These are phyloP conservation scores for Mellivora capensis DNA, from an alignment of 2,113 vertebrate genomes.

Conservation along the genomic window DNA sequence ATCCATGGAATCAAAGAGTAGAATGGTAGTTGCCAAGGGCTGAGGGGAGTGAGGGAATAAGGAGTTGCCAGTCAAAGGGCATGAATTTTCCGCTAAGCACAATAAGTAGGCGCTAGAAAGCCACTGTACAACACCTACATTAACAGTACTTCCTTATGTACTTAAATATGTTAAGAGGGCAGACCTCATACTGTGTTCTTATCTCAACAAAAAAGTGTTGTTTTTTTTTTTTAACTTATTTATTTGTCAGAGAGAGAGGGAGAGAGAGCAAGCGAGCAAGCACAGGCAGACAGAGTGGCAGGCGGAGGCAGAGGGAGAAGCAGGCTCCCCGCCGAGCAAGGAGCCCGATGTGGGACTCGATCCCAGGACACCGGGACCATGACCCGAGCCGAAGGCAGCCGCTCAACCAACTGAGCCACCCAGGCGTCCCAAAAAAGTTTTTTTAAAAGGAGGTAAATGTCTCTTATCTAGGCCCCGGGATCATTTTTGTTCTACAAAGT, in stretches of 20 bases:
- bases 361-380: too few species aligned
- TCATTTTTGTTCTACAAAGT: not conserved
- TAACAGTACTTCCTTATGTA: not conserved
- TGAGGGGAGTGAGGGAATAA: not conserved
- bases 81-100: not conserved
- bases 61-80: not conserved
- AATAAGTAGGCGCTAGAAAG: not conserved
- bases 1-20: not conserved
- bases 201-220: not conserved
- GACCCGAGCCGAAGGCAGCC: too few species aligned
- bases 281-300: too few species aligned
- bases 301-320: too few species aligned
- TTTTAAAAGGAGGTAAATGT: not conserved
- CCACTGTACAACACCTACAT: not conserved
- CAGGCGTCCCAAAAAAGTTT: too few species aligned
- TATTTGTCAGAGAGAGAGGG: too few species aligned
- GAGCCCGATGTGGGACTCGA: too few species aligned
- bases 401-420: too few species aligned
- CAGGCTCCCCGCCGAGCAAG: too few species aligned
- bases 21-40: not conserved
- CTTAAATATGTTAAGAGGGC: not conserved
- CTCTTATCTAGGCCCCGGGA: not conserved
- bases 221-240: too few species aligned
- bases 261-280: too few species aligned
- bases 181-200: not conserved